Evolutionary conservation across 2,888 invertebrate species (phyloP).

Genomic region (Alentia gelatinosa): DNA sequence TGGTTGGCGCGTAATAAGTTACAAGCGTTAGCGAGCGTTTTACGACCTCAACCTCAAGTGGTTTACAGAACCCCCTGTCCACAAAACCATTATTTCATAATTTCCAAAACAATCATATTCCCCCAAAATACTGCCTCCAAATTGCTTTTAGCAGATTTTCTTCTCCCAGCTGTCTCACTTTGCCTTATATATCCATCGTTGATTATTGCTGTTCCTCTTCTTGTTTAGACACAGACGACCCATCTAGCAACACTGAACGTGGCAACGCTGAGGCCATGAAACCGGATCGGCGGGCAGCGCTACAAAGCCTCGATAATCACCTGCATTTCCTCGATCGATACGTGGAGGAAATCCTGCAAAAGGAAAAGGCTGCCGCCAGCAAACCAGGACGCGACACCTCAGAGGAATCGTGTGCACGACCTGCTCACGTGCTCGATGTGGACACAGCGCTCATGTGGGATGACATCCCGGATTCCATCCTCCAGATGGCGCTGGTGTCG

Average conservation of each 20-base stretch:
- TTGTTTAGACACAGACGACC: not conserved
- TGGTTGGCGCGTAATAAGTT: too few species aligned
- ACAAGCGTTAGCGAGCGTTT: too few species aligned
- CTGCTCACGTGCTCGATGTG: not conserved
- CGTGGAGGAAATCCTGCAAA: not conserved
- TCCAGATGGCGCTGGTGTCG: too few species aligned
- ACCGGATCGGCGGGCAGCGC: not conserved
- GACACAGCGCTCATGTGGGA: not conserved
- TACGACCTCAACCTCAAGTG: too few species aligned
- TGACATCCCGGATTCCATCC: not conserved
- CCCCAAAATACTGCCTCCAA: not conserved
- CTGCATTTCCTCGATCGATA: not conserved
- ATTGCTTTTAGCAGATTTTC: too few species aligned
- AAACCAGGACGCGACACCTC: not conserved
- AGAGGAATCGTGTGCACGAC: not conserved
- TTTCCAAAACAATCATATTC: not conserved
- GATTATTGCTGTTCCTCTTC: not conserved
- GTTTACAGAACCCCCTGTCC: too few species aligned
- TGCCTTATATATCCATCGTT: not conserved
- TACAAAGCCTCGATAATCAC: not conserved
- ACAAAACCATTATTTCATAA: not conserved
- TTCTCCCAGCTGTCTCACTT: not conserved
- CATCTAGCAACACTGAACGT: not conserved
- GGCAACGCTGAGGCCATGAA: not conserved
- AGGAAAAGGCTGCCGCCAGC: not conserved